Percentiles rank a stretch among this genome's conserved stretches.
Evolutionary conservation across 1,140 invertebrate species (phyloP).

Genomic region (Parasteatoda tepidariorum): DNA sequence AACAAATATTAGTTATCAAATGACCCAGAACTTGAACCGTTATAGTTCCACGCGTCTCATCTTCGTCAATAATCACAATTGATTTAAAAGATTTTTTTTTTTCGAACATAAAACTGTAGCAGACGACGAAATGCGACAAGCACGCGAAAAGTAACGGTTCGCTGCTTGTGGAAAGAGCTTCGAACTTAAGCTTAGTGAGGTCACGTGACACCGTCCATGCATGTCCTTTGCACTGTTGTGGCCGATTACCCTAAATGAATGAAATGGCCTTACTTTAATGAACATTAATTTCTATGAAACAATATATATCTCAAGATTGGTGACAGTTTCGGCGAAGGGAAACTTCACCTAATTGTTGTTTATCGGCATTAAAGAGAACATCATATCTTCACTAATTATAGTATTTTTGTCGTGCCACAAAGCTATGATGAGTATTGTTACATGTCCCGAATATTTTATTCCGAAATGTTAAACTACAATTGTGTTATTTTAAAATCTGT

Average conservation of each 20-base stretch:
- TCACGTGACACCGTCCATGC: slow-evolving; percentile 31
- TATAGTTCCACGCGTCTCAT: not conserved
- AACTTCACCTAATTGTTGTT: too few relatives aligned
- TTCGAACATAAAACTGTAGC: not conserved
- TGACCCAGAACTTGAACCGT: not conserved
- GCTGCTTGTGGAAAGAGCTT: not conserved
- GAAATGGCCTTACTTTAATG: not conserved
- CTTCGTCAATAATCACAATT: not conserved
- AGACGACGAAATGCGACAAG: not conserved
- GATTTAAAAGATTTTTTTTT: not conserved
- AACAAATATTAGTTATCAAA: not conserved
- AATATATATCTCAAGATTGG: not conserved
- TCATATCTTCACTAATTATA: too few relatives aligned
- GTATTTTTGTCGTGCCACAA: too few relatives aligned
- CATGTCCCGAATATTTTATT: too few relatives aligned
- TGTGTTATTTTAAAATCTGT: too few relatives aligned
- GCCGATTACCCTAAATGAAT: slow-evolving; percentile 24
- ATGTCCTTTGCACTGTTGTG: slow-evolving; percentile 25
- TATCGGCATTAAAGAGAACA: too few relatives aligned
- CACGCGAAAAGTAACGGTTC: not conserved
- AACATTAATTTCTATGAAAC: not conserved
- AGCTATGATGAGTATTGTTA: too few relatives aligned
- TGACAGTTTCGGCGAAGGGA: too few relatives aligned
- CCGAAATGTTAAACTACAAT: too few relatives aligned
- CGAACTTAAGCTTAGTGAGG: not conserved